These are phyloP conservation scores for Festucalex cinctus DNA, from an alignment of 2,113 vertebrate species.

Conservation along the genomic window DNA sequence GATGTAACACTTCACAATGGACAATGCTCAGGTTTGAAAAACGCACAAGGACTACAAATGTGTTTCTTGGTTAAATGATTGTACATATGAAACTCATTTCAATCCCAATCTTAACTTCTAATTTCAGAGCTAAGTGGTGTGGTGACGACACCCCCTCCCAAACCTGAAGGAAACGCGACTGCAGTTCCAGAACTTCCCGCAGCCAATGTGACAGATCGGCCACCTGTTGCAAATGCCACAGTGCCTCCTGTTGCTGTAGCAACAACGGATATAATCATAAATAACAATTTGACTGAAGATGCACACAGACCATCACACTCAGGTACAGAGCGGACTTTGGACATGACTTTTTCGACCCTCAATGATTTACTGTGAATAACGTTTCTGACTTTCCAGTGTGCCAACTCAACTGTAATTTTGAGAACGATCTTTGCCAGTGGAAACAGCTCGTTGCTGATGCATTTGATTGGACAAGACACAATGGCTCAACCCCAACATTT, in stretches of 20 bases:
- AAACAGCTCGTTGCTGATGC: constrained; percentile 32
- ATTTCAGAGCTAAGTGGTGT: constrained; percentile 15
- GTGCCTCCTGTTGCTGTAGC: background rate
- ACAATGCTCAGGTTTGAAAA: constrained; percentile 60
- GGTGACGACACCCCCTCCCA: background rate
- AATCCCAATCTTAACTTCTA: background rate
- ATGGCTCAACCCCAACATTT: constrained; percentile 31
- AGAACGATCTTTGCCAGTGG: constrained; percentile 40
- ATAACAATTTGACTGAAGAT: background rate
- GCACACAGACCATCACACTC: background rate
- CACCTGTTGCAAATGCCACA: background rate
- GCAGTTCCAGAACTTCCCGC: constrained; percentile 6
- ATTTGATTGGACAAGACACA: constrained; percentile 50
- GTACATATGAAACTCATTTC: background rate
- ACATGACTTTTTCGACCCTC: background rate
- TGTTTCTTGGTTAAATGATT: background rate
- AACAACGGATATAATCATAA: background rate
- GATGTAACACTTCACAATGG: constrained; percentile 66
- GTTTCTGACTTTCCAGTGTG: constrained; percentile 23
- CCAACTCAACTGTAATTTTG: constrained; percentile 40
- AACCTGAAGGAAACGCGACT: background rate
- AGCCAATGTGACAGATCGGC: background rate
- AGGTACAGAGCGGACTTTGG: constrained; percentile 8
- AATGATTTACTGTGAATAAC: background rate
- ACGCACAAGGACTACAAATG: background rate